Evolutionary conservation across 2,113 vertebrate species (phyloP).

Genomic region (Hippocampus mohnikei): DNA sequence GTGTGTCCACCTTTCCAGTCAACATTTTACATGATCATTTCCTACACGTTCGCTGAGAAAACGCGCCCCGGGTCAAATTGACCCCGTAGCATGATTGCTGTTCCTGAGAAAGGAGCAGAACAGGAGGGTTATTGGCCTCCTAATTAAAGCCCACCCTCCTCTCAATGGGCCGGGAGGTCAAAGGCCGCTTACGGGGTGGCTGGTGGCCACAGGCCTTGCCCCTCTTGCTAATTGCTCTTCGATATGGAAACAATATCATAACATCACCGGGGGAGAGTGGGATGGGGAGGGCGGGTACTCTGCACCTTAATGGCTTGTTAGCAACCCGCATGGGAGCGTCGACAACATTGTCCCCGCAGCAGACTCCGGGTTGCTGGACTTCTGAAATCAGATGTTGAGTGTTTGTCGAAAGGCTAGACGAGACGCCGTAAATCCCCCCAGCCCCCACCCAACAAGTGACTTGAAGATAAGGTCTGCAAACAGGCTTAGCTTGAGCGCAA

Average conservation of each 20-base stretch:
- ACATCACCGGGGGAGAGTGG: not conserved
- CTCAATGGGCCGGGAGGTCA: constrained; percentile 68
- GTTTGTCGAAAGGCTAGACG: constrained; percentile 55
- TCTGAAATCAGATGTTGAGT: constrained; percentile 44
- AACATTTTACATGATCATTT: not conserved
- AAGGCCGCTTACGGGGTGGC: constrained; percentile 66
- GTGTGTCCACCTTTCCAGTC: not conserved
- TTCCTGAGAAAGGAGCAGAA: not conserved
- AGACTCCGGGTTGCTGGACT: constrained; percentile 24
- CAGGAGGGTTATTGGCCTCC: constrained; percentile 63
- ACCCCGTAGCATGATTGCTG: constrained; percentile 2
- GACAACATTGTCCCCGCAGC: constrained; percentile 23
- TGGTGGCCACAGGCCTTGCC: constrained; percentile 61
- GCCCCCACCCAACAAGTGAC: constrained; percentile 20
- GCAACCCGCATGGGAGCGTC: not conserved
- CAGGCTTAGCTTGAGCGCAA: not conserved
- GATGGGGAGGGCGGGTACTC: too few relatives aligned
- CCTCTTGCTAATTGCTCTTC: constrained; percentile 58
- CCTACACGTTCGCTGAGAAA: not conserved
- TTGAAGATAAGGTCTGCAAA: constrained; percentile 44
- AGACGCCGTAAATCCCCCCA: constrained; percentile 39
- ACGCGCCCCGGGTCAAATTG: not conserved
- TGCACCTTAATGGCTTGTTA: not conserved
- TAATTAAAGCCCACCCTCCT: constrained; percentile 67
- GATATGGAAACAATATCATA: constrained; percentile 14